Percentiles rank a stretch among this genome's conserved stretches.
phyloP scores from a whole-genome alignment of 2,797 vertebrate genomes.

The Onychomys arenicola region DNA sequence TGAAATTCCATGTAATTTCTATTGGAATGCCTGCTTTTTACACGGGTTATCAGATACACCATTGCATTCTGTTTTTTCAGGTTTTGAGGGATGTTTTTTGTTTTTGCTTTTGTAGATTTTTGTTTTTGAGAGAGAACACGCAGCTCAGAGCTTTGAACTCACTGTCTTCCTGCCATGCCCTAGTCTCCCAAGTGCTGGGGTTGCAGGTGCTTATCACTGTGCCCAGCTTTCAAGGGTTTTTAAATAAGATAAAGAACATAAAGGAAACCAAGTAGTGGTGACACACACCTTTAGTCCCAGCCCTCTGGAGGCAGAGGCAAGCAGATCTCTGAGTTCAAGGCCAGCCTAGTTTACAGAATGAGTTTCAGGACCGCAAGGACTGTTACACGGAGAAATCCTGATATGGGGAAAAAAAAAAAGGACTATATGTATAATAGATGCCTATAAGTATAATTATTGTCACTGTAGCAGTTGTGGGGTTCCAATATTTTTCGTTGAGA shows the following conservation, averaged over 20 bases:
- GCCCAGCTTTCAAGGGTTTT: neutral
- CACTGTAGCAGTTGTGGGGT: neutral
- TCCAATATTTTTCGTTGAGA: slow-evolving; percentile 55
- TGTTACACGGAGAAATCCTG: neutral
- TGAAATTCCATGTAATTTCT: slow-evolving; percentile 9
- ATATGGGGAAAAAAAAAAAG: neutral
- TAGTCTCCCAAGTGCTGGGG: neutral
- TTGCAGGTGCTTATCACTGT: neutral
- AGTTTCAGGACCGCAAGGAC: neutral
- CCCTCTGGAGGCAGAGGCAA: neutral
- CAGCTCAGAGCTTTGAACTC: neutral
- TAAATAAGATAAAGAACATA: slow-evolving; percentile 21
- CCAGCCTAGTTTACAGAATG: neutral
- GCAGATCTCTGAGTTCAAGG: neutral
- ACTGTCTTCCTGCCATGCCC: neutral
- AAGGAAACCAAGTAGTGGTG: neutral
- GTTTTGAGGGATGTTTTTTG: neutral
- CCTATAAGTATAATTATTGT: slow-evolving; percentile 18
- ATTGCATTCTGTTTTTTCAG: neutral
- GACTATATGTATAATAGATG: neutral
- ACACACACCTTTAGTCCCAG: neutral
- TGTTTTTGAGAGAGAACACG: neutral
- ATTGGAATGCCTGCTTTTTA: slow-evolving; percentile 52
- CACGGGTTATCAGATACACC: neutral
- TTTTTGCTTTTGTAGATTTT: neutral